These are phyloP conservation scores for Rhombomys opimus DNA, from an alignment of 2,113 vertebrate species.

Conservation along the genomic window DNA sequence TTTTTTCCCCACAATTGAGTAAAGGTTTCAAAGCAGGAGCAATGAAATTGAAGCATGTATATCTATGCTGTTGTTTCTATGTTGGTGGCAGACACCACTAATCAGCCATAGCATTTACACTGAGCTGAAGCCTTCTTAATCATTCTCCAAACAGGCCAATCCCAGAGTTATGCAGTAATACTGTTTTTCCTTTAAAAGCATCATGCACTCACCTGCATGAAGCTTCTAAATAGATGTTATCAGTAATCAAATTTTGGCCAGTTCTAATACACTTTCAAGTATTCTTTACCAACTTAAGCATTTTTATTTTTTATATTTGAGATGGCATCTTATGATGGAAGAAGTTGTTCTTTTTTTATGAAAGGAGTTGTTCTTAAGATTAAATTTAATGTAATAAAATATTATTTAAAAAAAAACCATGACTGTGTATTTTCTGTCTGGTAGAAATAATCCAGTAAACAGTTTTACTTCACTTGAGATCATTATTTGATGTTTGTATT, in stretches of 20 bases:
- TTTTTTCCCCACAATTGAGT: neutral
- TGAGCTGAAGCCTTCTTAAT: neutral
- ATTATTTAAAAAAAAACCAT: neutral
- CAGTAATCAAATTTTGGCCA: neutral
- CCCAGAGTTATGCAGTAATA: neutral
- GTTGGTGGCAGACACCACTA: neutral
- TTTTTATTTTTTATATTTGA: neutral
- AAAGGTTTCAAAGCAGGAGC: neutral
- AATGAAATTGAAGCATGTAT: neutral
- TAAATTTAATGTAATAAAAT: neutral
- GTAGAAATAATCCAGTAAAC: neutral
- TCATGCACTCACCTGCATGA: neutral
- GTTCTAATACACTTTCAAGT: neutral
- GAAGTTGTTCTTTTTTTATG: neutral
- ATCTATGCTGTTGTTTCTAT: accelerated
- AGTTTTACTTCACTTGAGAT: neutral
- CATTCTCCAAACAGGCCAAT: neutral
- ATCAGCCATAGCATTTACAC: neutral
- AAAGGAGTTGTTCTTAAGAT: neutral
- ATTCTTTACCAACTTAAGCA: neutral
- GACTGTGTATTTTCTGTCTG: neutral
- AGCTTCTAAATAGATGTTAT: neutral
- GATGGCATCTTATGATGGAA: neutral
- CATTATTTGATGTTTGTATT: neutral
- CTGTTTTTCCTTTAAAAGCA: neutral